Base-by-base conservation (phyloP, 2,797 vertebrate genomes). In the Atherinosoma microstoma region DNA sequence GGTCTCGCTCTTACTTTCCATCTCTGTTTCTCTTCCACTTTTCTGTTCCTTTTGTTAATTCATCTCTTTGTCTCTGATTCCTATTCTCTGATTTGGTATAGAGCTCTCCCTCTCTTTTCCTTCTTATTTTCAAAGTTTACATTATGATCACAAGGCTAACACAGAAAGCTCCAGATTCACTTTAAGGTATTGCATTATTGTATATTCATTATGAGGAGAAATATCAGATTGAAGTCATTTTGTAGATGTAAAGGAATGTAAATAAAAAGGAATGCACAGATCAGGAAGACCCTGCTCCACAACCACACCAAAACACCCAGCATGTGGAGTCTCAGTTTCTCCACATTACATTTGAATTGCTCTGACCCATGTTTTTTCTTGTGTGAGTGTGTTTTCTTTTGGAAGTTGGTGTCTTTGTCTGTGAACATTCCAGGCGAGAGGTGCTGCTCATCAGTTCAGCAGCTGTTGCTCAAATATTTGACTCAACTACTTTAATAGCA, bases 381-480 rank as follows among this genome's bases (percentile, higher is more conserved):
- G 22, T 79, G 40, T 53, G 32, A 42, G 54, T 35, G 54, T 30
- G 45, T 40, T 45, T 18, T 15, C 6, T 45, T 18, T 20, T 6
- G 42, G 16, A 45, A 20, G 40, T 13, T 16, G 15, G 13, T 35
- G 76, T 22, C 35, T 57, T 27, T 62, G 20, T 78, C 53, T 24
- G 58, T 58, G 67, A 70, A 51, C 67, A 42, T 42, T 53, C 47
- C 3, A 42, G 56, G 57, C 57, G 58, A 59, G 15, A 20, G 20
- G 32, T 68, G 76, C 68, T 65, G 61, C 66, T 74, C 74, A 63
- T 79, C 73, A 45, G 73, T 62, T 70, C 74, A 76, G 32, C 86
- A 91, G 84, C 89, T 89, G 87, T 82, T 86, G 67, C 72, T 72
- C 76, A 73, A 79, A 81, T 57, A 81, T 81, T 56, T 62, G 75